phyloP scores from a whole-genome alignment of 2,113 vertebrate species.

The Choloepus hoffmanni region DNA sequence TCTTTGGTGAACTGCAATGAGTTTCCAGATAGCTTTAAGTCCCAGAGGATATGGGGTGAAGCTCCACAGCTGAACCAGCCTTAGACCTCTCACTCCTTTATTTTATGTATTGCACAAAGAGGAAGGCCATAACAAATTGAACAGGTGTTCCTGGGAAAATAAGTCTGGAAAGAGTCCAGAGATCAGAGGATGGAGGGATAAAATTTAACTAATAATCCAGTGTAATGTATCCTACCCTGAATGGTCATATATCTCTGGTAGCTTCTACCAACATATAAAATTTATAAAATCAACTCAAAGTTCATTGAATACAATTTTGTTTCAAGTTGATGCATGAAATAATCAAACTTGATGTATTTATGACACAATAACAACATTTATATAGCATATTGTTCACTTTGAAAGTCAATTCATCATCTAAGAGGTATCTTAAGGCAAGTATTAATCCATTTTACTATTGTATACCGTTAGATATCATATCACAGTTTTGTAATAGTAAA shows the following conservation, averaged over 20 bases:
- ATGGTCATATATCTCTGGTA: not conserved
- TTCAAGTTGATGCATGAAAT: constrained; percentile 54
- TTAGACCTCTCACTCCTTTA: constrained; percentile 6
- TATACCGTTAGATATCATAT: not conserved
- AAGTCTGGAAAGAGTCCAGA: constrained; percentile 74
- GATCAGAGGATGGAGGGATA: not conserved
- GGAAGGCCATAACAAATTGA: constrained; percentile 63
- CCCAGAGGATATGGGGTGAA: not conserved
- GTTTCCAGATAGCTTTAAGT: constrained; percentile 64
- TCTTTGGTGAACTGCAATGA: constrained; percentile 29
- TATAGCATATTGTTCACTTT: not conserved
- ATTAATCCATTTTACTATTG: not conserved
- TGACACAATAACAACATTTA: not conserved
- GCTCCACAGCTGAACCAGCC: constrained; percentile 25
- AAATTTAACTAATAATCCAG: constrained; percentile 51
- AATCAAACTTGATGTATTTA: constrained; percentile 52
- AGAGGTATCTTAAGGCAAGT: not conserved
- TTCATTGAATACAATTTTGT: constrained; percentile 32
- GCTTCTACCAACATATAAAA: constrained; percentile 12
- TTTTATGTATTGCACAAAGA: constrained; percentile 62
- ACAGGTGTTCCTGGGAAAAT: constrained; percentile 75
- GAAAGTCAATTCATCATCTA: not conserved
- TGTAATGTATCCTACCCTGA: not conserved
- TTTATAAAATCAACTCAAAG: constrained; percentile 39
- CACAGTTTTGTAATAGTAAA: not conserved